Evolutionary conservation across 2,888 invertebrate species (phyloP), one percentile per base, ranked within the genome.

Genomic region (Noctua janthina): DNA sequence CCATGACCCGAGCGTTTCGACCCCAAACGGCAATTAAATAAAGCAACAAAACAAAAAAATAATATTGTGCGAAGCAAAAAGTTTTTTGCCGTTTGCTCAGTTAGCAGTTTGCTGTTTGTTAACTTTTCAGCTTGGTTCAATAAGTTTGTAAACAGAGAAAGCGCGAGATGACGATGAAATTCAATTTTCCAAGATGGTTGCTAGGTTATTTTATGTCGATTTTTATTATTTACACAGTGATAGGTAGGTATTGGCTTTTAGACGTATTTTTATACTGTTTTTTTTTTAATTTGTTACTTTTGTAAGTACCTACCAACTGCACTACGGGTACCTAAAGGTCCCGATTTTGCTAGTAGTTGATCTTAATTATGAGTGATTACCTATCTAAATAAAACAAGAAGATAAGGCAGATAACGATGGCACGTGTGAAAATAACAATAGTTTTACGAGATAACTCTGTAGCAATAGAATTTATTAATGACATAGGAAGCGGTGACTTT

Each of bases 111-210:
- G 29, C 74, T 51, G 67, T 39, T 67, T 66, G 64, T 82, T 70
- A 64, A 67, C 23, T 59, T 76, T 82, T 56, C 54, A 82, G 54
- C 76, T 64, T 82, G 54, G 82, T 56, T 76, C 69, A 66, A 54
- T 70, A 81, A 51, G 15, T 43, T 49, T 11, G 81, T 49, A 70
- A 81, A 81, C 70, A 43, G 54, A 49, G 1, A 54, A 62, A 43
- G 62, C 39, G 68, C 73, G 20, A 59, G 8, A 67, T 54, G 59
- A 54, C 49, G 54, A 35, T 56, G 43, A 64, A 82, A 70, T 70
- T 66, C 17, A 56, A 82, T 81, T 76, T 70, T 62, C 10, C 29
- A 20, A 8, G 46, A 46, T 62, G 20, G 17, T 46, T 62, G 29
- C 20, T 17, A 11, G 29, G 13, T 46, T 59, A 29, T 54, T 11